Evolutionary conservation across 1,140 invertebrate species (phyloP), one percentile per base, ranked within the genome.

Genomic region (Trichonephila inaurata): DNA sequence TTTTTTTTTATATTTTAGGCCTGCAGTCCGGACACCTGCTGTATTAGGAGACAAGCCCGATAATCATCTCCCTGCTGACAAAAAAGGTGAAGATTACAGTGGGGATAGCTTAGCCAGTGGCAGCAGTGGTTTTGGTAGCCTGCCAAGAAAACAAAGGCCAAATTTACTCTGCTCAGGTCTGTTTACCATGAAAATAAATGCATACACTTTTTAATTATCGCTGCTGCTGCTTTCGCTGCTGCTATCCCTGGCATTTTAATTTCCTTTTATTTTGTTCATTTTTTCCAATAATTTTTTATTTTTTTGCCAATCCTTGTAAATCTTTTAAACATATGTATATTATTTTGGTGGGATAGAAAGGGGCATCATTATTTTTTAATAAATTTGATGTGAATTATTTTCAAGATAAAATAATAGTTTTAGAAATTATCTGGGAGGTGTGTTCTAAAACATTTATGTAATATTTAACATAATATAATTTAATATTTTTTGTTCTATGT

Each of bases 41-140:
- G 82, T 92, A 40, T 86, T 94, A 1, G 69, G 93, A 69, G 94
- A 95, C 69, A 88, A 93, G 51, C 94, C 87, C 10, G 93, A 94
- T 33, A 94, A 94, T 33, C 91, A 95, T 4, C 91, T 95, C 2
- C 94, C 94, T 51, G 94, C 89, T 81, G 92, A 94, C 69, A 94
- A 94, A 92, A 94, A 94, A 66, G 94, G 94, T 64, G 95, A 95
- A 24, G 95, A 95, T 64, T 94, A 94, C 69, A 95, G 95, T 94
- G 95, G 95, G 89, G 95, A 95, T 51, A 96, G 95, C 92, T 97
- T 97, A 95, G 97, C 97, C 64, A 97, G 97, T 94, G 97, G 97
- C 93, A 98, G 97, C 95, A 98, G 97, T 93, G 97, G 97, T 95
- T 98, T 98, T 96, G 97, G 98, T 89, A 98, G 97, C 95, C 96